These are phyloP conservation scores for Lithophane ornitopus DNA, from an alignment of 2,888 invertebrate genomes.

Conservation along the genomic window DNA sequence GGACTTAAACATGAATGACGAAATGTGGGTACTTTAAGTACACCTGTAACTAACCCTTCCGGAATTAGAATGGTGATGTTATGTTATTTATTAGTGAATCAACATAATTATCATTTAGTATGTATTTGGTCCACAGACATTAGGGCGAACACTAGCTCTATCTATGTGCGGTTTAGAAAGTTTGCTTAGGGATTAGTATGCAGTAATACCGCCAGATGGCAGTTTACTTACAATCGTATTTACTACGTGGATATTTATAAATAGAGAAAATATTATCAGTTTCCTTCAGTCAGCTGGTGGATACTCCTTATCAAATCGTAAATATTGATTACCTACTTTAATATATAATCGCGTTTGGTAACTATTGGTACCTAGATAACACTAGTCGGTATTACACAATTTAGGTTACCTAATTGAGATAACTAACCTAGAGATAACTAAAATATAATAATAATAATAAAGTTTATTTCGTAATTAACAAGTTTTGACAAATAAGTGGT, in stretches of 20 bases:
- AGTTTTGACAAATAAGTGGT: not conserved
- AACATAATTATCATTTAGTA: not conserved
- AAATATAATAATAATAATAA: not conserved
- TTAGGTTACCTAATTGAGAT: too few relatives aligned
- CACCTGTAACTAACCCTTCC: too few relatives aligned
- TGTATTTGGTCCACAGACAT: not conserved
- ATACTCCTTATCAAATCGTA: not conserved
- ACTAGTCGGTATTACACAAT: not conserved
- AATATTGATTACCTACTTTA: not conserved
- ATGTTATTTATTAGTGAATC: too few relatives aligned
- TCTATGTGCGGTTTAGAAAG: constrained; percentile 7
- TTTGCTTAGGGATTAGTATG: constrained; percentile 1
- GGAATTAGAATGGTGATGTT: too few relatives aligned
- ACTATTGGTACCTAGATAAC: not conserved
- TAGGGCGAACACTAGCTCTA: constrained; percentile 8
- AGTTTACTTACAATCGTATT: not conserved
- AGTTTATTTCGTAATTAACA: not conserved
- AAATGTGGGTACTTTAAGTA: too few relatives aligned
- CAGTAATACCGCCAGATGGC: constrained; percentile 22
- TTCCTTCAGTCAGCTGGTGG: not conserved
- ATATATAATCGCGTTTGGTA: not conserved
- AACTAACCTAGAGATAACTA: not conserved
- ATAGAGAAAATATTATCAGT: not conserved
- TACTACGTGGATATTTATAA: not conserved
- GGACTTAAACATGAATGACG: too few relatives aligned